Base-by-base conservation (phyloP, 1,140 invertebrate species). In the Lucilia cuprina region DNA sequence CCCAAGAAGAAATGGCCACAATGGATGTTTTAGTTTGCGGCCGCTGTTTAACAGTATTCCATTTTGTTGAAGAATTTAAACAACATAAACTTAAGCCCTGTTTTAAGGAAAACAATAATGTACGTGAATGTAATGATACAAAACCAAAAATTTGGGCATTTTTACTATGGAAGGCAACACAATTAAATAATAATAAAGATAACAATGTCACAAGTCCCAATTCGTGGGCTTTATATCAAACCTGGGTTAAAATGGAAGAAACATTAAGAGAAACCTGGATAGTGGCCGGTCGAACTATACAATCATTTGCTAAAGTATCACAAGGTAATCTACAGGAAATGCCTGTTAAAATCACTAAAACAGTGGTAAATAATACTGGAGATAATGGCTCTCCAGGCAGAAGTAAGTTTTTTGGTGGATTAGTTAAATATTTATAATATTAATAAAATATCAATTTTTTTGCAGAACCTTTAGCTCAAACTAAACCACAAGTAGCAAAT, bases 111-210 rank as follows among this genome's bases (percentile, higher is more conserved):
- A 93, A 89, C 92, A 86, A 92, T 89, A 86, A 93, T 93, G 21
- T 90, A 2, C 93, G 92, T 86, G 93, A 94, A 86, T 92, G 92
- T 86, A 92, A 94, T 90, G 95, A 96, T 91, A 94, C 93, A 83
- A 96, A 96, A 91, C 94, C 95, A 14, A 95, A 96, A 92, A 94
- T 96, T 2, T 96, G 96, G 96, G 96, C 95, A 74, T 97, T 96
- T 89, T 92, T 96, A 13, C 87, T 97, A 34, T 96, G 96, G 96
- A 96, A 96, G 88, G 93, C 93, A 17, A 93, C 94, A 70, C 92
- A 93, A 84, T 77, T 91, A 10, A 88, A 92, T 85, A 92, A 92
- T 7, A 90, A 91, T 60, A 88, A 92, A n/a, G 92, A 93, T 82
- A 92, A 89, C 60, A 91, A 92, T 55, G 86, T 87, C 0, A 91